Evolutionary conservation across 2,888 invertebrate species (phyloP).

Genomic region (Drosophila seclusa): DNA sequence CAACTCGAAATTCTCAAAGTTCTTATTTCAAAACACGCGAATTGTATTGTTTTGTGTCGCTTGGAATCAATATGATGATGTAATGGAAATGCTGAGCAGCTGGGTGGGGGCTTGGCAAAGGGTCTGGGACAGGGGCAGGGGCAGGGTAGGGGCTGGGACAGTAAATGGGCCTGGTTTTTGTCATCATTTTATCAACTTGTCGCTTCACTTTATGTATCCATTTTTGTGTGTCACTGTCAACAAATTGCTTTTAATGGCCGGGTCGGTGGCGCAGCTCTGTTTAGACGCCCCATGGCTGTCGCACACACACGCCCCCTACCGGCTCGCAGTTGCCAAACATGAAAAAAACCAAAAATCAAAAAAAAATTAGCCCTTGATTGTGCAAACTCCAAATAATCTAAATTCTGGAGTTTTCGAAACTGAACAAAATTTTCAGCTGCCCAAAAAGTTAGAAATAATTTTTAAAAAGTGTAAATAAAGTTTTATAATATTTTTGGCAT

Average conservation of each 20-base stretch:
- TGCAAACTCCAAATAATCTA: neutral
- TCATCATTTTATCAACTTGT: constrained; percentile 58
- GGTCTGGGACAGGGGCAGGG: neutral
- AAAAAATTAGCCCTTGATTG: neutral
- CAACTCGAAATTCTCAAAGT: neutral
- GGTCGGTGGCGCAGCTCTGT: constrained; percentile 53
- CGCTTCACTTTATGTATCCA: constrained; percentile 70
- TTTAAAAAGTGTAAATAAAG: neutral
- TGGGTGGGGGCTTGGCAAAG: neutral
- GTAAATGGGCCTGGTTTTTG: constrained; percentile 35
- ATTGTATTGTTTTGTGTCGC: neutral
- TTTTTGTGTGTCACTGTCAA: constrained; percentile 81
- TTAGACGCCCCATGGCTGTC: constrained; percentile 25
- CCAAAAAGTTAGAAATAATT: neutral
- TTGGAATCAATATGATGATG: constrained; percentile 41
- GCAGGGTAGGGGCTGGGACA: neutral
- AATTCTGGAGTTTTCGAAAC: neutral
- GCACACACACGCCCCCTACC: constrained; percentile 4
- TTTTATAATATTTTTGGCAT: neutral
- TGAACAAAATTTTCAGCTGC: neutral
- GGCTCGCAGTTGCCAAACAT: neutral
- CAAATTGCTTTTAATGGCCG: constrained; percentile 78
- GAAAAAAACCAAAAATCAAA: neutral
- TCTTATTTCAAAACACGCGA: neutral
- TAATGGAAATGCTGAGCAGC: constrained; percentile 19